Base-by-base conservation (phyloP, 2,888 invertebrate species). In the Chymomyza amoena region DNA sequence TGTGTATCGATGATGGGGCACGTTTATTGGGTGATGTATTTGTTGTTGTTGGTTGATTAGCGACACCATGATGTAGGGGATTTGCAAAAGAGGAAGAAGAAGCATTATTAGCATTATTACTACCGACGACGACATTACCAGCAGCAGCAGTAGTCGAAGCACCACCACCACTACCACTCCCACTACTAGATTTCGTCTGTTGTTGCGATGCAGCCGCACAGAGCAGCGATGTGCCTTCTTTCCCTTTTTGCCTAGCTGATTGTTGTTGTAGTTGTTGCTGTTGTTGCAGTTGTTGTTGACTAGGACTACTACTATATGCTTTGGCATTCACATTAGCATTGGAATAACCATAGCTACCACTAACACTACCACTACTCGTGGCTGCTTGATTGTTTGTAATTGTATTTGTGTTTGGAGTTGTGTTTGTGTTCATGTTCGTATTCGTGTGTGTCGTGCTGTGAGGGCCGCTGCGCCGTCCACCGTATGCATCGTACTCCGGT, bases 11-110 rank as follows among this genome's bases (percentile, higher is more conserved):
- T 83, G 84, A 85, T 85, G 80, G 88, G 82, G 75, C 81, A 63
- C 63, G 52, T 57, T 60, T 60, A 69, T 77, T 86, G 81, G 79
- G 82, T 79, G 79, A 79, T 79, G 82, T 79, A 61, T 69, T 77
- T 79, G 66, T 66, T 75, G 72, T 79, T 81, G 68, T 72, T 72
- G 73, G 60, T 60, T 60, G 80, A 79, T 82, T 82, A 81, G 90
- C 90, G 89, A 90, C 91, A 90, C 89, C 91, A 90, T 91, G 91
- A 90, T 90, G 82, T 66, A 90, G 81, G 90, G 91, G 89, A 88
- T 90, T 91, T 92, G 93, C 91, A 92, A 94, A 93, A 93, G 93
- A 94, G 93, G 93, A 91, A 92, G 94, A 93, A 93, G 93, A 94
- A 93, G 93, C 91, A 91, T 90, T 90, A 92, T 92, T 92, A 92